These are phyloP conservation scores for Telenomus remus DNA, from an alignment of 1,140 invertebrate genomes.

Conservation along the genomic window DNA sequence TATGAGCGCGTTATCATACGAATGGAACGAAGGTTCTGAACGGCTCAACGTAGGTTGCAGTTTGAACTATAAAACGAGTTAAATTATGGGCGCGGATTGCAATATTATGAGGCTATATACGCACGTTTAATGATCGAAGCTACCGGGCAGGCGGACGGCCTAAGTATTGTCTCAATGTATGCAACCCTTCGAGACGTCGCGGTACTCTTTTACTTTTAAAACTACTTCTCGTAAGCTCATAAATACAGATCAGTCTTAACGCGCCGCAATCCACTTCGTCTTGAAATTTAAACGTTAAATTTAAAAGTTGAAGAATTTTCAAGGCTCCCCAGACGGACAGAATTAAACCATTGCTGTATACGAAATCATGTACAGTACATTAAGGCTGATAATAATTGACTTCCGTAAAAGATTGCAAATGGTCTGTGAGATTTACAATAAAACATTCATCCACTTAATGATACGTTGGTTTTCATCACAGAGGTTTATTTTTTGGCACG, in stretches of 20 bases:
- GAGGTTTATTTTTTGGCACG: too few relatives aligned
- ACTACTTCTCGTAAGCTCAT: slow-evolving; percentile 62
- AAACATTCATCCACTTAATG: too few relatives aligned
- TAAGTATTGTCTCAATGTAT: slow-evolving; percentile 72
- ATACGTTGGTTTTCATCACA: too few relatives aligned
- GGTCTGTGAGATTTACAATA: too few relatives aligned
- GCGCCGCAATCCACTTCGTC: background rate
- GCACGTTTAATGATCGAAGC: slow-evolving; percentile 76
- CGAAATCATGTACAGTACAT: slow-evolving; percentile 56
- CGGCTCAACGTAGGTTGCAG: slow-evolving; percentile 69
- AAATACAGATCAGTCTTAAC: slow-evolving; percentile 38
- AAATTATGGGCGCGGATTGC: slow-evolving; percentile 76
- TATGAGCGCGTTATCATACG: slow-evolving; percentile 72
- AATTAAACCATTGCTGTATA: slow-evolving; percentile 32
- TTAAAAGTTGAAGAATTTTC: background rate
- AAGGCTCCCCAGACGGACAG: slow-evolving; percentile 40
- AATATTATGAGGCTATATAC: slow-evolving; percentile 77
- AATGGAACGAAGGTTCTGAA: slow-evolving; percentile 72
- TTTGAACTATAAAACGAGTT: slow-evolving; percentile 77
- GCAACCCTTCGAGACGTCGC: slow-evolving; percentile 26
- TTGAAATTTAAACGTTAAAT: background rate
- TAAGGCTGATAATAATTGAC: slow-evolving; percentile 65
- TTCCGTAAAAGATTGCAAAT: slow-evolving; percentile 40
- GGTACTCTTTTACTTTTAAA: slow-evolving; percentile 38
- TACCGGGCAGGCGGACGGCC: slow-evolving; percentile 67